Base-by-base conservation (phyloP, 2,797 vertebrate species). In the Sebastes matsubarae region DNA sequence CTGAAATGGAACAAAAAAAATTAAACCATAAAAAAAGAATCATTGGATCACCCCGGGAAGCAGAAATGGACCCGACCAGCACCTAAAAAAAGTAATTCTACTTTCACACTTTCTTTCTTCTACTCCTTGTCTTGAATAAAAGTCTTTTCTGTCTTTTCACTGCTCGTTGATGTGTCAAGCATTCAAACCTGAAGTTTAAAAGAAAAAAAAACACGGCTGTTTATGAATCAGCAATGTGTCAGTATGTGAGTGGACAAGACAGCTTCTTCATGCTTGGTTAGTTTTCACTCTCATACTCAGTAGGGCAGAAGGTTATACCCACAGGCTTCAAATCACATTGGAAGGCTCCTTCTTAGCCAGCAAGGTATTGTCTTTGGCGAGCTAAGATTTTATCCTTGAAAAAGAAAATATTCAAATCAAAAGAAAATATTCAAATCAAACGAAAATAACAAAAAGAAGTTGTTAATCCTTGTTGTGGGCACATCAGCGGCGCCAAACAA, bases 191-290 rank as follows among this genome's bases (percentile, higher is more conserved):
- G 52, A 72, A 87, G 69, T 84, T 78, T 54, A 77, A 50, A 54
- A 68, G 70, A 77, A 54, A 68, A 72, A 77, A 32, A n/a, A 22
- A 22, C 30, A 30, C 1, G 72, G 24, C 82, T 66, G 65, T 85
- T 88, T 84, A 72, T 90, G 93, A 94, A 89, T 94, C 94, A 93
- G 93, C 87, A 86, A 72, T 80, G 87, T 88, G 89, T 93, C 91
- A 86, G 89, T 58, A 13, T 88, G 82, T 80, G 88, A 92, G 89
- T 83, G 83, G 86, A 92, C 90, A 86, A 81, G 88, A 92, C 91
- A 86, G 86, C 57, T 78, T 72, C 81, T 82, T 89, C 88, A 90
- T 64, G 92, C 91, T 91, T 88, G 87, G 88, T 87, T 91, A 87
- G 82, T 91, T 93, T 90, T 89, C 88, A 83, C 87, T 90, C 86